A percentile compares a stretch with the other conserved stretches of the same genome.
Evolutionary conservation across 2,113 vertebrate genomes (phyloP).

Genomic region (Taurulus bubalis): DNA sequence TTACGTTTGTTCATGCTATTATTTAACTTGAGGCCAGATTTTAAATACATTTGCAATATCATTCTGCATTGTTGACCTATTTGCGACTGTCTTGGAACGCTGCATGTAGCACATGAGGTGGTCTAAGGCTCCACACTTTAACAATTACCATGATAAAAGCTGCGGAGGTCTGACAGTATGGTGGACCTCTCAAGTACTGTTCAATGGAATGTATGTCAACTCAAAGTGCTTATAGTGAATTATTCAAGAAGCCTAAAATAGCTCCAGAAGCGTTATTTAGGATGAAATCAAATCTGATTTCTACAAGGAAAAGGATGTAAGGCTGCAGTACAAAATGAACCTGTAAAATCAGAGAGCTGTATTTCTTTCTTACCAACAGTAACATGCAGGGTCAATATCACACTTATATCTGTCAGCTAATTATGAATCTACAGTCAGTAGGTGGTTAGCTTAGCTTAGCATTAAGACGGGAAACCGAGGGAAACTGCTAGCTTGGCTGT

Average conservation of each 20-base stretch:
- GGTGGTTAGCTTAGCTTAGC: neutral
- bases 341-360: neutral
- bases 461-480: neutral
- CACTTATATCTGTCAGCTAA: neutral
- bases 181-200: slow-evolving; percentile 16
- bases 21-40: neutral
- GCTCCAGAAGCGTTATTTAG: neutral
- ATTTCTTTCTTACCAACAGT: neutral
- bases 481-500: neutral
- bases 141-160: slow-evolving; percentile 67
- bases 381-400: neutral
- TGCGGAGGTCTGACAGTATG: slow-evolving; percentile 30
- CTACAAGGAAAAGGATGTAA: neutral
- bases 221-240: slow-evolving; percentile 19
- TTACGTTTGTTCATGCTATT: neutral
- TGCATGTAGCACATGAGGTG: slow-evolving; percentile 39
- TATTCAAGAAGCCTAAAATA: neutral
- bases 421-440: neutral
- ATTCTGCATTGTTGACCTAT: slow-evolving; percentile 41
- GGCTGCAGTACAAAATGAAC: neutral
- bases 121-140: slow-evolving; percentile 55
- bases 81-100: slow-evolving; percentile 36
- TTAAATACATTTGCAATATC: neutral
- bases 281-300: neutral
- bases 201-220: slow-evolving; percentile 26